These are phyloP conservation scores for Ptychoptera albimana DNA, from an alignment of 2,888 invertebrate genomes.

Conservation along the genomic window DNA sequence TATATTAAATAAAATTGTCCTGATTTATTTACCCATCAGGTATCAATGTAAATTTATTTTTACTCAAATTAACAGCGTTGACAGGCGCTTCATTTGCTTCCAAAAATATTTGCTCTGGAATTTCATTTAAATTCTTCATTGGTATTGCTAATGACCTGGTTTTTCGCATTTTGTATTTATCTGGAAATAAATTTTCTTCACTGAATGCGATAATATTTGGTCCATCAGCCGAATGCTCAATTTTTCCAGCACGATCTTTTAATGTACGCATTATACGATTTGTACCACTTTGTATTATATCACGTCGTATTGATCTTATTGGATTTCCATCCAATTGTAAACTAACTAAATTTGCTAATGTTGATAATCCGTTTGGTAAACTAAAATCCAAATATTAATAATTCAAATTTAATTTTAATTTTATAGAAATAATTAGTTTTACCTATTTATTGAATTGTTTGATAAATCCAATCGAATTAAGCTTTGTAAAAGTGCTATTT, in stretches of 20 bases:
- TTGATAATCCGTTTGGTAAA: constrained; percentile 48
- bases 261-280: constrained; percentile 62
- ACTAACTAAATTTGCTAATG: constrained; percentile 63
- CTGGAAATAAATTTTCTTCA: neutral
- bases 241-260: constrained; percentile 35
- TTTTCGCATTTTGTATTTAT: constrained; percentile 35
- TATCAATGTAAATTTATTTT: constrained; percentile 53
- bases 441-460: constrained; percentile 50
- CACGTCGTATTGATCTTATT: constrained; percentile 62
- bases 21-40: constrained; percentile 44
- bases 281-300: constrained; percentile 75
- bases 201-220: neutral
- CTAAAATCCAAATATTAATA: constrained; percentile 24
- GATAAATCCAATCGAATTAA: constrained; percentile 71
- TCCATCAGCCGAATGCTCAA: constrained; percentile 2
- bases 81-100: constrained; percentile 56
- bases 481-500: constrained; percentile 56
- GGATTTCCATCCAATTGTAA: constrained; percentile 77
- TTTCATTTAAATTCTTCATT: constrained; percentile 38
- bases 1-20: constrained; percentile 2
- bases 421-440: constrained; percentile 11
- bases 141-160: constrained; percentile 29
- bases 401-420: neutral
- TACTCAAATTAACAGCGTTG: constrained; percentile 61
- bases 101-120: constrained; percentile 57